Evolutionary conservation across 1,140 invertebrate genomes (phyloP).

Genomic region (Pachypsylla venusta): DNA sequence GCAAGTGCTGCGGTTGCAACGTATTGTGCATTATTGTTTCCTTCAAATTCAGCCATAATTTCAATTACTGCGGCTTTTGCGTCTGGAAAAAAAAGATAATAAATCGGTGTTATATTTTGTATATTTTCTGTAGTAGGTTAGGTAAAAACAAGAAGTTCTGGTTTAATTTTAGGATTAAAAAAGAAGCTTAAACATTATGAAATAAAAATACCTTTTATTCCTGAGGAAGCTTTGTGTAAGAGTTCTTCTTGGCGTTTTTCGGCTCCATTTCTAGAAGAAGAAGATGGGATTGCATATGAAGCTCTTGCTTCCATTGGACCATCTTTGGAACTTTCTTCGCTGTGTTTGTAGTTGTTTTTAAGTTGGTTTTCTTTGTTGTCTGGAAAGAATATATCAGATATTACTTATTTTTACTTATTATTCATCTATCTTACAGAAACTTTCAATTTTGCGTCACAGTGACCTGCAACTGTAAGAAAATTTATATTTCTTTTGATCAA

Average conservation of each 20-base stretch:
- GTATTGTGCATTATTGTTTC: conserved; percentile 32
- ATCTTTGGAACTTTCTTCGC: neutral
- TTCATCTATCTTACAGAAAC: neutral
- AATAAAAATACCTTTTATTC: conserved; percentile 29
- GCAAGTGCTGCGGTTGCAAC: conserved; percentile 34
- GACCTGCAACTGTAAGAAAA: neutral
- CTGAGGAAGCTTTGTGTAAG: conserved; percentile 32
- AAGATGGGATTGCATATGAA: conserved; percentile 13
- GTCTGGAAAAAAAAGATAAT: conserved; percentile 16
- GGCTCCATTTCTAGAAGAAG: conserved; percentile 29
- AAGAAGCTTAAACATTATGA: neutral
- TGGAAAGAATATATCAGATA: too few relatives aligned
- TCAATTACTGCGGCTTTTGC: conserved; percentile 35
- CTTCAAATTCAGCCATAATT: conserved; percentile 34
- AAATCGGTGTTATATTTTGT: neutral
- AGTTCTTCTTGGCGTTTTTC: conserved; percentile 34
- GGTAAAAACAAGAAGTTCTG: neutral
- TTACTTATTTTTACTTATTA: neutral
- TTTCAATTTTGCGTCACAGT: neutral
- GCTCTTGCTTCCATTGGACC: neutral
- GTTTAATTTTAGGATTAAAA: neutral
- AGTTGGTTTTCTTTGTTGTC: conserved; percentile 3
- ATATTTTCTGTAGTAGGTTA: neutral
- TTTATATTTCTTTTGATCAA: neutral
- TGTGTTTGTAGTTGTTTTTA: conserved; percentile 4